Conservation (phyloP, 2,888 invertebrate genomes). For the Spicauda simplicius region DNA sequence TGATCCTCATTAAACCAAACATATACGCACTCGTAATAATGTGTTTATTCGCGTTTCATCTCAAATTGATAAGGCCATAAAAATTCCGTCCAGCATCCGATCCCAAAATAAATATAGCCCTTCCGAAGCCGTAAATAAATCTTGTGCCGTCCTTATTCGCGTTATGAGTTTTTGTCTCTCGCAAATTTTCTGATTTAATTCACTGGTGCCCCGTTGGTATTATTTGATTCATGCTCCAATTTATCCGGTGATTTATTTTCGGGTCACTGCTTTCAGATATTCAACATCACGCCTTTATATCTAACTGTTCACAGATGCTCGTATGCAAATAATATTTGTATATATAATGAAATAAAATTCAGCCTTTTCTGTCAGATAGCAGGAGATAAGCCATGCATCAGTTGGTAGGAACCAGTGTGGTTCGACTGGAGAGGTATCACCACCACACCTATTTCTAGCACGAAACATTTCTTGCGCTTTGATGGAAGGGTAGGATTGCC, state of each 20-base stretch:
- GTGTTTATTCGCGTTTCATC: constrained; percentile 1
- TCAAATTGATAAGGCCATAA: constrained; percentile 23
- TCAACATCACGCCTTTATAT: constrained; percentile 12
- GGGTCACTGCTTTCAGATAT: constrained; percentile 32
- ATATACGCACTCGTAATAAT: neutral
- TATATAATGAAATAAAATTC: no score
- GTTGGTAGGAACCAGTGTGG: no score
- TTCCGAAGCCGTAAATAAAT: constrained; percentile 34
- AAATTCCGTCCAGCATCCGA: constrained; percentile 20
- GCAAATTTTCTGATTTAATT: constrained; percentile 46
- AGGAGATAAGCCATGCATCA: no score
- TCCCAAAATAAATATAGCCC: constrained; percentile 34
- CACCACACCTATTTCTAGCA: no score
- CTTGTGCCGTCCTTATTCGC: constrained; percentile 16
- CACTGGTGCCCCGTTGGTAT: constrained; percentile 43
- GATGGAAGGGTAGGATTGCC: no score
- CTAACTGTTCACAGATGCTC: constrained; percentile 7
- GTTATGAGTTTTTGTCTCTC: constrained; percentile 47
- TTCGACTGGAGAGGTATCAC: no score
- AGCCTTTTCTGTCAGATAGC: no score
- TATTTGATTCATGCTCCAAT: constrained; percentile 45
- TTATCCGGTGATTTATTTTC: constrained; percentile 44
- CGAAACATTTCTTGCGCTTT: no score
- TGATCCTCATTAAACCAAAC: no score
- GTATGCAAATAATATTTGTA: neutral